A percentile compares a stretch with the other conserved stretches of the same genome.
These are phyloP conservation scores for Rhopalosiphum maidis DNA, from an alignment of 1,140 invertebrate species.

Conservation along the genomic window DNA sequence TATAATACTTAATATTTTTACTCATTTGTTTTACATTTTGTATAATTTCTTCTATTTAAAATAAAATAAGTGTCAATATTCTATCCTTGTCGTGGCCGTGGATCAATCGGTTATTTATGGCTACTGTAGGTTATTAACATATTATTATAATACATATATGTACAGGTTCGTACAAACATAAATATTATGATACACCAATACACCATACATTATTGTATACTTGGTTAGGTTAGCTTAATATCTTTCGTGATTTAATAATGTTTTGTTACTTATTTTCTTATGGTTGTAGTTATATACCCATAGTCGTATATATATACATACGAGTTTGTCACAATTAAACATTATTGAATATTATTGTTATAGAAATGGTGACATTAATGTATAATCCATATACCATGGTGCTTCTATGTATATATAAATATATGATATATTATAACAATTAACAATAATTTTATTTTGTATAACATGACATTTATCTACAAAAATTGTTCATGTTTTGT, in stretches of 20 bases:
- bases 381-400: too few species aligned
- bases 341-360: neutral
- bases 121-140: neutral
- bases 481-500: too few species aligned
- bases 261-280: neutral
- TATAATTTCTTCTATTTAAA: neutral
- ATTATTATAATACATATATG: too few species aligned
- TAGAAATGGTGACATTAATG: neutral
- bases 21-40: neutral
- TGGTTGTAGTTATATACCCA: neutral
- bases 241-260: neutral
- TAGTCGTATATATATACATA: too few species aligned
- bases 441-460: too few species aligned
- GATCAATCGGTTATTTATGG: neutral
- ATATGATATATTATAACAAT: too few species aligned
- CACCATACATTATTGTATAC: neutral
- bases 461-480: too few species aligned
- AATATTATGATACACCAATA: too few species aligned
- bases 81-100: neutral
- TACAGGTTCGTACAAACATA: too few species aligned
- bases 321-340: too few species aligned
- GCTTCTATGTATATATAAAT: too few species aligned
- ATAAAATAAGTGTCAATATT: neutral
- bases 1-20: neutral
- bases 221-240: neutral